phyloP scores from a whole-genome alignment of 2,888 invertebrate genomes.

The Endotricha flammealis region DNA sequence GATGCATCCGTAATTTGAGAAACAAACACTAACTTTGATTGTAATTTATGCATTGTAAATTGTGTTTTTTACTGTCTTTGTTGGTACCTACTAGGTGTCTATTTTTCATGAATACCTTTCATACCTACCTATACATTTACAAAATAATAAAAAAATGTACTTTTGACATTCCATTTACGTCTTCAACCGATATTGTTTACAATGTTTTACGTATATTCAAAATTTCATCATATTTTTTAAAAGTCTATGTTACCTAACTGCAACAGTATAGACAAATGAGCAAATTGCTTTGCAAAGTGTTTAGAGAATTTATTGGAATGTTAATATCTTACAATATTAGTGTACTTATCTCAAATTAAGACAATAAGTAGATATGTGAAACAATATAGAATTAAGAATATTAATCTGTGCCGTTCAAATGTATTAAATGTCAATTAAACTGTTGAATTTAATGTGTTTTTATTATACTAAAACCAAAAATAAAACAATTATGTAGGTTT shows the following conservation, averaged over 20 bases:
- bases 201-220: too few relatives aligned
- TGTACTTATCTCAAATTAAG: slow-evolving; percentile 36
- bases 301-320: slow-evolving; percentile 18
- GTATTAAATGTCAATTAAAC: slow-evolving; percentile 56
- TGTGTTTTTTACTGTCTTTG: too few relatives aligned
- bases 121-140: too few relatives aligned
- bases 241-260: too few relatives aligned
- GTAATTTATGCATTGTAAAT: too few relatives aligned
- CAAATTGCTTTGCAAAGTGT: slow-evolving; percentile 6
- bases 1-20: too few relatives aligned
- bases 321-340: slow-evolving; percentile 23
- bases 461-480: slow-evolving; percentile 8
- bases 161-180: slow-evolving; percentile 19
- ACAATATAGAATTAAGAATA: slow-evolving; percentile 15
- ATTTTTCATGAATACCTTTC: too few relatives aligned
- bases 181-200: not conserved
- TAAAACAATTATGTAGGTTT: not conserved
- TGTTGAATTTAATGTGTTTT: slow-evolving; percentile 35
- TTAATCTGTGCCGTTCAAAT: slow-evolving; percentile 44
- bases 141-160: not conserved
- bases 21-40: too few relatives aligned
- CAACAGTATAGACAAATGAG: not conserved
- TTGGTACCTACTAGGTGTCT: too few relatives aligned
- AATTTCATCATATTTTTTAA: slow-evolving; percentile 7
- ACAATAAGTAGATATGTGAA: slow-evolving; percentile 52